phyloP scores from a whole-genome alignment of 2,113 vertebrate species.

The Orcinus orca region DNA sequence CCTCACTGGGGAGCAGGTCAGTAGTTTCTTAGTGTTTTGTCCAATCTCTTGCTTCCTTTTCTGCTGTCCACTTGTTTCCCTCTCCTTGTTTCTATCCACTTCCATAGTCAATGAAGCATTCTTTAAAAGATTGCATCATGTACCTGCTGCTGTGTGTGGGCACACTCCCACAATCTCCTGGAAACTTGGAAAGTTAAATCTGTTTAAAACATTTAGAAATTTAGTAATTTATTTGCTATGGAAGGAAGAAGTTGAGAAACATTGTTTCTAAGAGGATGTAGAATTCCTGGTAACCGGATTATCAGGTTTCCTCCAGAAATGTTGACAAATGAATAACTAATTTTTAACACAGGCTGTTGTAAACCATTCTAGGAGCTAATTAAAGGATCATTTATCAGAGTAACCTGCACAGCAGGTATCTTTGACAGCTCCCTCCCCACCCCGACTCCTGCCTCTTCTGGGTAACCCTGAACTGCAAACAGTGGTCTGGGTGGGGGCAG shows the following conservation, averaged over 20 bases:
- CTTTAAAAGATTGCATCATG: not conserved
- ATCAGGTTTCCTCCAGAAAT: constrained; percentile 28
- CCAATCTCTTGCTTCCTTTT: not conserved
- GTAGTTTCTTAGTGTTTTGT: not conserved
- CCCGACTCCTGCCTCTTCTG: not conserved
- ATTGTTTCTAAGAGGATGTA: not conserved
- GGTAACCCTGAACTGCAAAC: not conserved
- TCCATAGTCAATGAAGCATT: not conserved
- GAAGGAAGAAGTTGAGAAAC: constrained; percentile 12
- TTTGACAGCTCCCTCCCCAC: not conserved
- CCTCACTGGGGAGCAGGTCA: not conserved
- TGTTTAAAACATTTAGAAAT: constrained; percentile 1
- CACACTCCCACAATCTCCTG: not conserved
- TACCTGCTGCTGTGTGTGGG: not conserved
- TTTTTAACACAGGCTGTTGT: constrained; percentile 39
- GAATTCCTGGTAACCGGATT: constrained; percentile 2
- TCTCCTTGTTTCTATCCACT: not conserved
- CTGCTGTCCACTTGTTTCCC: not conserved
- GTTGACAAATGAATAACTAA: constrained; percentile 44
- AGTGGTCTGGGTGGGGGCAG: not conserved
- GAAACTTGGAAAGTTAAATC: not conserved
- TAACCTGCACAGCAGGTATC: constrained; percentile 5
- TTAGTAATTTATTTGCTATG: not conserved
- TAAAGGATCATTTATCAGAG: constrained; percentile 47
- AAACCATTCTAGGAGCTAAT: constrained; percentile 16